Percentiles rank a stretch among this genome's conserved stretches.
phyloP scores from a whole-genome alignment of 2,113 vertebrate genomes.

The Neolamprologus hecqui region DNA sequence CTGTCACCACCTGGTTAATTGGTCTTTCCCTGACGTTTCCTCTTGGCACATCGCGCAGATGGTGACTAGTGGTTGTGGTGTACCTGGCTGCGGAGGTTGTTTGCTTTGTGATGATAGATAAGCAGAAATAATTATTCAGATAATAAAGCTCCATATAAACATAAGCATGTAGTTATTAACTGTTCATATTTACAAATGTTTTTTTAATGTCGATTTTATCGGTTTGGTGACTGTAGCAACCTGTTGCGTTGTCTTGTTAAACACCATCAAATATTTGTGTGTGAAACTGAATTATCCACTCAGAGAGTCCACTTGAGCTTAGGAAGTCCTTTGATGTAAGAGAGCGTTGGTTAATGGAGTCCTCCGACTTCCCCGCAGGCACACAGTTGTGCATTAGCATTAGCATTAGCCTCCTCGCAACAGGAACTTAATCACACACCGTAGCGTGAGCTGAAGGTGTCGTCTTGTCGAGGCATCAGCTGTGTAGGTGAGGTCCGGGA shows the following conservation, averaged over 20 bases:
- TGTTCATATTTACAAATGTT: neutral
- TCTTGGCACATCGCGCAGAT: conserved; percentile 39
- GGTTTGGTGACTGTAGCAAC: neutral
- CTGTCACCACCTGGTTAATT: conserved; percentile 68
- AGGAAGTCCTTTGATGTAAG: conserved; percentile 52
- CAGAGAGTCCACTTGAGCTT: conserved; percentile 17
- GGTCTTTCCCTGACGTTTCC: conserved; percentile 57
- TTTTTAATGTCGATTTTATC: neutral
- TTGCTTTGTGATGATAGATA: conserved; percentile 36
- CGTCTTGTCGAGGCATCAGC: conserved; percentile 41
- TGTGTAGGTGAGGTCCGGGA: conserved; percentile 49
- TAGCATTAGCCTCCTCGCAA: neutral
- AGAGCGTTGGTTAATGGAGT: neutral
- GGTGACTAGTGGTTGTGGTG: conserved; percentile 31
- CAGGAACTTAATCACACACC: neutral
- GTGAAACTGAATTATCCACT: conserved; percentile 17
- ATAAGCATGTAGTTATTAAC: neutral
- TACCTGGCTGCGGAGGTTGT: conserved; percentile 28
- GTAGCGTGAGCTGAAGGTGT: neutral
- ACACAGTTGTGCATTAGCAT: neutral
- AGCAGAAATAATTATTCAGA: conserved; percentile 23
- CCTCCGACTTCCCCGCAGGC: conserved; percentile 14
- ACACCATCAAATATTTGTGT: neutral
- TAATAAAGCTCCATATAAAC: neutral
- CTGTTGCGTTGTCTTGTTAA: neutral